Evolutionary conservation across 2,888 invertebrate genomes (phyloP).

Genomic region (Cataglyphis altisquamis): DNA sequence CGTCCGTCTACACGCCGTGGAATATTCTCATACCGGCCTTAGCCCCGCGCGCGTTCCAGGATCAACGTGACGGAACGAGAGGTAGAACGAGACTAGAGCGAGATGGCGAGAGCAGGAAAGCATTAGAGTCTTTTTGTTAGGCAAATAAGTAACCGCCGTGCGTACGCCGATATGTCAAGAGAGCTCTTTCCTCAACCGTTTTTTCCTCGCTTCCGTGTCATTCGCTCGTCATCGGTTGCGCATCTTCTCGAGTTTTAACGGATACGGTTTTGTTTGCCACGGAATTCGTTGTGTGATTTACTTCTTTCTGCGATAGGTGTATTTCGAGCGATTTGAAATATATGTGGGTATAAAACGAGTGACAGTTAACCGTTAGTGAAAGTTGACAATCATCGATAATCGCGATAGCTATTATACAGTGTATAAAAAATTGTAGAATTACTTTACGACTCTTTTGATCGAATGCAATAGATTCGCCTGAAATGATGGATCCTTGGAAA

Average conservation of each 20-base stretch:
- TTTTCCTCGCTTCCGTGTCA: slow-evolving; percentile 65
- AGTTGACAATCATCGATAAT: not conserved
- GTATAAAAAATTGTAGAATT: not conserved
- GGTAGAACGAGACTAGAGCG: slow-evolving; percentile 36
- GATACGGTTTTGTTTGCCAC: slow-evolving; percentile 4
- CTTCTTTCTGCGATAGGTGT: not conserved
- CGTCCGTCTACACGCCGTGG: slow-evolving; percentile 73
- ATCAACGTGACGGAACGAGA: slow-evolving; percentile 57
- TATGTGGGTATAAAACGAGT: not conserved
- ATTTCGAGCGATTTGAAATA: not conserved
- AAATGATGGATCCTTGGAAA: not conserved
- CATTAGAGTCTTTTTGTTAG: slow-evolving; percentile 80
- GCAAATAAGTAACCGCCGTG: slow-evolving; percentile 83
- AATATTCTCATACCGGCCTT: slow-evolving; percentile 76
- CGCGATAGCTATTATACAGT: not conserved
- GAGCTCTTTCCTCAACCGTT: slow-evolving; percentile 68
- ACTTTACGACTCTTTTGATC: not conserved
- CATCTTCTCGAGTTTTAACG: slow-evolving; percentile 41
- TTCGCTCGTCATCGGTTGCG: slow-evolving; percentile 48
- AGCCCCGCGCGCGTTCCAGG: slow-evolving; percentile 59
- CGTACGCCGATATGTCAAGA: slow-evolving; percentile 28
- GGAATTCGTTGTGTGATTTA: slow-evolving; percentile 24
- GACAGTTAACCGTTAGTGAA: not conserved
- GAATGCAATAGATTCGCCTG: not conserved
- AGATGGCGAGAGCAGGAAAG: slow-evolving; percentile 58